Base-by-base conservation (phyloP, 2,113 vertebrate genomes). In the Petaurus breviceps region DNA sequence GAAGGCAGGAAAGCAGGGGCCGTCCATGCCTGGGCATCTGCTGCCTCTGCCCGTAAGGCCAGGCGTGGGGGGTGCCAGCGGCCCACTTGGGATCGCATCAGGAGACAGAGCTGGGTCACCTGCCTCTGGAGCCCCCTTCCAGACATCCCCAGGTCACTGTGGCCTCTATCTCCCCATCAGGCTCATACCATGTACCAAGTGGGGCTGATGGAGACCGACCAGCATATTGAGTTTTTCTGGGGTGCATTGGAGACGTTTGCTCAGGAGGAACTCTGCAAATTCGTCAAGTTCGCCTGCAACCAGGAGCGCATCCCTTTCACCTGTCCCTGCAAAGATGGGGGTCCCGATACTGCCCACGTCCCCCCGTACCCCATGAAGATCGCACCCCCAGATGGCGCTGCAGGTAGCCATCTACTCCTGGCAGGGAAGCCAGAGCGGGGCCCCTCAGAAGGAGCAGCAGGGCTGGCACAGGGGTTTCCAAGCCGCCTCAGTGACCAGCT, bases 141-240 rank as follows among this genome's bases (percentile, higher is more conserved):
- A 0, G 12, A 11, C 61, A 68, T 37, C 61, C 3, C 31, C 37
- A 37, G 61, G 31, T 68, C 31, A 68, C 11, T 3, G 28, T 49
- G 47, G 47, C 31, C 1, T 61, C 90, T 92, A 24, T 92, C 95
- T 90, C 50, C 68, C 95, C 50, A 10, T 37, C 77, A 99, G 99
- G 99, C 99, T 90, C 99, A 99, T 98, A 99, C 99, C 96, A 99
- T 99, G 99, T 99, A 99, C 98, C 99, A 99, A 98, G 99, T 99
- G 96, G 99, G 99, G 5, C 98, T 99, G 97, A 99, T 99, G 99
- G 99, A 99, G 97, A 99, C 99, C 0, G 99, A 99, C 96, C 99
- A 99, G 98, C 99, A 99, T 98, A 99, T 99, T 0, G 99, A 99
- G 98, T 99, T 99, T 97, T 99, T 99, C 99, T 99, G 99, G 99